These are phyloP conservation scores for Neodon shergylaensis DNA, from an alignment of 2,113 vertebrate genomes.

Conservation along the genomic window DNA sequence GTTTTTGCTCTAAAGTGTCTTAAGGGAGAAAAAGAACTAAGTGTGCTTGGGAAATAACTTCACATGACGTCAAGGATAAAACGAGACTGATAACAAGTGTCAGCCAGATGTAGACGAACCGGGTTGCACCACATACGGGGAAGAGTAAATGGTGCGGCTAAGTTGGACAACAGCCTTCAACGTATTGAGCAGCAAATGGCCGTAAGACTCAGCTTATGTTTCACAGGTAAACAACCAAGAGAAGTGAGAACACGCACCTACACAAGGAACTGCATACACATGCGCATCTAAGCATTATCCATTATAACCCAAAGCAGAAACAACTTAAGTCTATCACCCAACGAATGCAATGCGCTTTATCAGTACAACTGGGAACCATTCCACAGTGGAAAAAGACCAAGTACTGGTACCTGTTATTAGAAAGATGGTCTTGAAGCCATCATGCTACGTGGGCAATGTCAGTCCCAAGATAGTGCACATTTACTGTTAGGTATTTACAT, in stretches of 20 bases:
- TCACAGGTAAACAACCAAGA: background rate
- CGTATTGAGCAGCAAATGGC: background rate
- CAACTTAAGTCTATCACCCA: background rate
- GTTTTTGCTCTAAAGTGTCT: background rate
- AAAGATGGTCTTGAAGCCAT: background rate
- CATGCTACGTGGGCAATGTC: background rate
- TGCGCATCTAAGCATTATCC: background rate
- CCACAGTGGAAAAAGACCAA: background rate
- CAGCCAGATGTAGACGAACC: background rate
- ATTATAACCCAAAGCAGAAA: background rate
- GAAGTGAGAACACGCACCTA: slow-evolving; percentile 17
- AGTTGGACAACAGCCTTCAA: slow-evolving; percentile 16
- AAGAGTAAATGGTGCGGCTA: background rate
- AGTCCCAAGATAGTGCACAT: background rate
- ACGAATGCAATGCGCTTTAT: background rate
- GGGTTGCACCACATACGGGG: background rate
- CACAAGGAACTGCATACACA: background rate
- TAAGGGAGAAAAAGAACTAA: background rate
- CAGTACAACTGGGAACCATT: background rate
- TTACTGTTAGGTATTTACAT: background rate
- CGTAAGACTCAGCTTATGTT: background rate
- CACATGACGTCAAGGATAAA: background rate
- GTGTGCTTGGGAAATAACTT: background rate
- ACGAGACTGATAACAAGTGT: background rate
- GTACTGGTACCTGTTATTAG: background rate